These are phyloP conservation scores for Hypomecis atomaria DNA, from an alignment of 2,888 invertebrate species.

Conservation along the genomic window DNA sequence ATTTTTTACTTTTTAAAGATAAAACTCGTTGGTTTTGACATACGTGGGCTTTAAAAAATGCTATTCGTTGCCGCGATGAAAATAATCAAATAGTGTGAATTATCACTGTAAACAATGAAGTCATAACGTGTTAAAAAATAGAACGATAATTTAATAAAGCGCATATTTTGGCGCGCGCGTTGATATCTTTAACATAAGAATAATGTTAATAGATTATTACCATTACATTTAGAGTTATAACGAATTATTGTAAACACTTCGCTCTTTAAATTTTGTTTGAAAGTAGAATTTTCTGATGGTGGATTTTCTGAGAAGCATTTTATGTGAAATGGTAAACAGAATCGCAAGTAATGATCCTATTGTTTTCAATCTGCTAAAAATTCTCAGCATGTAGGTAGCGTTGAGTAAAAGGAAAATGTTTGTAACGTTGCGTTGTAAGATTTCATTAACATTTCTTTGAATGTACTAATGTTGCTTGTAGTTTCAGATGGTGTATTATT, in stretches of 20 bases:
- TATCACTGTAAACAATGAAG: conserved; percentile 34
- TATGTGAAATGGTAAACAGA: too few species aligned
- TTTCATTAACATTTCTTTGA: too few species aligned
- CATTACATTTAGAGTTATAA: conserved; percentile 1
- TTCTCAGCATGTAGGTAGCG: too few species aligned
- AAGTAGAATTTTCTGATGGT: too few species aligned
- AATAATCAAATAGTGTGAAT: conserved; percentile 25
- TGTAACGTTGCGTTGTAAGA: too few species aligned
- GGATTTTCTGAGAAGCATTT: too few species aligned
- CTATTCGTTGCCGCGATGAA: conserved; percentile 9
- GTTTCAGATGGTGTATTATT: too few species aligned
- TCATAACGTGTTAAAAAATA: conserved; percentile 27
- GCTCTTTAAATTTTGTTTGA: too few species aligned
- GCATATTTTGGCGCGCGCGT: conserved; percentile 20
- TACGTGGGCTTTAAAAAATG: not conserved
- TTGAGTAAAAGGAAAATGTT: too few species aligned
- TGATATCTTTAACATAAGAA: conserved; percentile 22
- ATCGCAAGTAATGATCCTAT: not conserved
- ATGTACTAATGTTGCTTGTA: too few species aligned
- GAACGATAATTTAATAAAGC: conserved; percentile 20
- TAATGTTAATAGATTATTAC: conserved; percentile 1
- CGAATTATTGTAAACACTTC: not conserved
- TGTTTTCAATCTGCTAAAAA: not conserved
- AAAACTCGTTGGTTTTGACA: too few species aligned
- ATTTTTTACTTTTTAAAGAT: too few species aligned